These are phyloP conservation scores for Acropora yongei DNA, from an alignment of 64 coral and sea anemone species.

Conservation along the genomic window DNA sequence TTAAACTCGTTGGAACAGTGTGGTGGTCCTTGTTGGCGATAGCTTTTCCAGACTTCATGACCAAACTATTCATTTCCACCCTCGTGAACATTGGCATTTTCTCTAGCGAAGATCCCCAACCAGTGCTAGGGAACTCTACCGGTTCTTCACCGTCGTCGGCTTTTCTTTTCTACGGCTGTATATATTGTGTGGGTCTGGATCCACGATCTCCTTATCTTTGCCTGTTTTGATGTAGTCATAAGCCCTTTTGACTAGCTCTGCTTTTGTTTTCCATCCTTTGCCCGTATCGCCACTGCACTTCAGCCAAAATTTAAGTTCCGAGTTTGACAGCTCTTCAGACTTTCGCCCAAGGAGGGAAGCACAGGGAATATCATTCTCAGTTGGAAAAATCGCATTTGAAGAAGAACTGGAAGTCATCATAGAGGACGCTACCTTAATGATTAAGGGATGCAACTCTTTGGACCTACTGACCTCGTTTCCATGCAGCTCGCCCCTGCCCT, in stretches of 20 bases:
- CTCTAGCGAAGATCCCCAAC: constrained; percentile 44
- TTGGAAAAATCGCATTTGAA: neutral
- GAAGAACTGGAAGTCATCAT: neutral
- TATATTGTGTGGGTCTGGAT: constrained; percentile 58
- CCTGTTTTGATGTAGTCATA: constrained; percentile 53
- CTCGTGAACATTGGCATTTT: constrained; percentile 72
- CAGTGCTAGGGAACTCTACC: constrained; percentile 38
- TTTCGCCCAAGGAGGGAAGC: constrained; percentile 60
- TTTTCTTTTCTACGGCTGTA: constrained; percentile 52
- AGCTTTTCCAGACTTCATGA: constrained; percentile 50
- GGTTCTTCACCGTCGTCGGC: neutral
- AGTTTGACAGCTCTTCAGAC: constrained; percentile 43
- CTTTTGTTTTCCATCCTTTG: constrained; percentile 72
- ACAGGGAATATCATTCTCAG: constrained; percentile 33
- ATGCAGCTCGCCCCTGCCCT: neutral
- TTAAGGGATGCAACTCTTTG: neutral
- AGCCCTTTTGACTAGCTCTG: constrained; percentile 58
- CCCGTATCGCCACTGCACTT: constrained; percentile 53
- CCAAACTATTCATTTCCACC: constrained; percentile 47
- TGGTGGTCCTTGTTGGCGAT: constrained; percentile 50
- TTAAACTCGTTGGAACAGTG: constrained; percentile 45
- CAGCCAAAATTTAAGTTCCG: constrained; percentile 53
- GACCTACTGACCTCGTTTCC: neutral
- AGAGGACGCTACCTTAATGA: neutral
- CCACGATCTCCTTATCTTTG: constrained; percentile 41